Evolutionary conservation across 2,113 vertebrate species (phyloP), one percentile per base, ranked within the genome.

Genomic region (Xenopus borealis): DNA sequence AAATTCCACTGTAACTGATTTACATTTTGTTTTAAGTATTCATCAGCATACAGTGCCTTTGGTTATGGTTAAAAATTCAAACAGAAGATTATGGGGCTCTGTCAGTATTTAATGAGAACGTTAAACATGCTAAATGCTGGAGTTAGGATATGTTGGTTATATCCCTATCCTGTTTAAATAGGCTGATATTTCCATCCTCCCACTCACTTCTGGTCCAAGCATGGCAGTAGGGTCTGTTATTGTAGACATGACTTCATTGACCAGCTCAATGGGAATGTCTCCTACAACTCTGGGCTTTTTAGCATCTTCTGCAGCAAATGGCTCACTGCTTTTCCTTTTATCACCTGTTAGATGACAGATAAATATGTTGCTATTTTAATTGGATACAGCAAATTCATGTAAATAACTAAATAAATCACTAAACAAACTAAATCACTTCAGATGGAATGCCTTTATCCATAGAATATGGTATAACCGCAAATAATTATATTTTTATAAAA

Each of bases 201-300:
- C 76, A 66, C 89, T 92, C 71, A 95, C 94, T 94, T 95, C 94
- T 69, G 93, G 93, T 63, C 93, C 94, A 0, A 95, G 88, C 91
- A 98, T 93, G 27, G 94, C 91, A 10, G 94, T 87, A 72, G 97
- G 95, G 84, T 99, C 97, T 8, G 95, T 93, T 83, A 99, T 99
- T 72, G 97, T 99, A 19, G 97, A 94, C 97, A 99, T 98, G 74
- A 99, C 97, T 88, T 99, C 96, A 2, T 94, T 95, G 84, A 99
- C 96, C 81, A 99, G 87, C 74, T 98, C 97, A 90, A 98, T 89
- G 20, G 97, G 95, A 88, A 99, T 99, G 86, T 99, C 97, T 17
- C 97, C 97, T 72, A 95, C 86, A 79, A 95, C 92, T 52, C 92
- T 87, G 11, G 91, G 92, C 79, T 88, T 94, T 87, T 99, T 99